Evolutionary conservation across 2,888 invertebrate genomes (phyloP).

Genomic region (Pristionchus fissidentatus): DNA sequence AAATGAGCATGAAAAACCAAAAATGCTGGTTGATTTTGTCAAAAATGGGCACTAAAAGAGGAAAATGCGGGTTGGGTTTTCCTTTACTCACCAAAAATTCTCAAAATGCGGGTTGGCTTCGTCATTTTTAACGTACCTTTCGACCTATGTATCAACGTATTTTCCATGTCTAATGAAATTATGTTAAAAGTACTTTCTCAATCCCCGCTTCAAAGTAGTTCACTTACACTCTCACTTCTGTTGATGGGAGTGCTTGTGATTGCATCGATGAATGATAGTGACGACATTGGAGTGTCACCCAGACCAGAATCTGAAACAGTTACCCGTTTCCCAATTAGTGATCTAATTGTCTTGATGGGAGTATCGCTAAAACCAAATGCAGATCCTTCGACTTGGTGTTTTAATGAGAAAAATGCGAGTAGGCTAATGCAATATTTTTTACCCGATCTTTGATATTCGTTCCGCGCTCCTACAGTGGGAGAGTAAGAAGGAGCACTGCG

Average conservation of each 20-base stretch:
- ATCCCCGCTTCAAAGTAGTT: not conserved
- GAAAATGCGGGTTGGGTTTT: no score
- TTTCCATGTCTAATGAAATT: not conserved
- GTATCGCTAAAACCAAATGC: no score
- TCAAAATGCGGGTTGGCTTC: no score
- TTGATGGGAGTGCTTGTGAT: conserved; percentile 46
- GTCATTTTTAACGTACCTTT: no score
- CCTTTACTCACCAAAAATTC: no score
- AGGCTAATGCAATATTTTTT: no score
- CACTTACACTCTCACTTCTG: conserved; percentile 17
- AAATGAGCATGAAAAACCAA: no score
- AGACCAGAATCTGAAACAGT: conserved; percentile 40
- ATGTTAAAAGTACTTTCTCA: not conserved
- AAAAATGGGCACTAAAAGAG: no score
- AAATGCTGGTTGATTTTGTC: not conserved
- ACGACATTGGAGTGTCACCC: conserved; percentile 36
- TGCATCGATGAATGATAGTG: conserved; percentile 46
- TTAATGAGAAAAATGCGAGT: no score
- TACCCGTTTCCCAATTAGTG: no score
- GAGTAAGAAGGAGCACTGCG: conserved; percentile 24
- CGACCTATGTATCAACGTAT: not conserved
- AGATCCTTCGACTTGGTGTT: no score
- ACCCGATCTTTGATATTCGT: conserved; percentile 38
- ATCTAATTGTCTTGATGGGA: no score
- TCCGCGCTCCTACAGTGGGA: not conserved